Percentiles rank a stretch among this genome's conserved stretches.
Evolutionary conservation across 2,888 invertebrate species (phyloP).

Genomic region (Callyntrura guangdongensis): DNA sequence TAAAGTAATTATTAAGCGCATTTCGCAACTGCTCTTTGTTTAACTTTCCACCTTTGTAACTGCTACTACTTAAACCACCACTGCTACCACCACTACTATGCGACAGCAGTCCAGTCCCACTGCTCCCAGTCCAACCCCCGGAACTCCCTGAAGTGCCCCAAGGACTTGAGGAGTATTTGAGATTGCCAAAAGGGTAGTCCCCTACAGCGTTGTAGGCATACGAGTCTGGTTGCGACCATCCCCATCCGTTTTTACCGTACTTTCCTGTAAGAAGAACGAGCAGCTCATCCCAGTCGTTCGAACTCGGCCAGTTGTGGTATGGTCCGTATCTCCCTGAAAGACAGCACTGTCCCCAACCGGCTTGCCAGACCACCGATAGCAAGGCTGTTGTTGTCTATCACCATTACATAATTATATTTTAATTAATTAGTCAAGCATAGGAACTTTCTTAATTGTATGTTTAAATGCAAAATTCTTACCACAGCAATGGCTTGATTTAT

Average conservation of each 20-base stretch:
- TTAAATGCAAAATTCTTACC: background rate
- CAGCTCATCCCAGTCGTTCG: slow-evolving; percentile 62
- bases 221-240: background rate
- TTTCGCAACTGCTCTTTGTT: background rate
- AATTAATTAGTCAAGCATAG: background rate
- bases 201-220: slow-evolving; percentile 47
- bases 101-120: background rate
- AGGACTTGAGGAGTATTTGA: slow-evolving; percentile 23
- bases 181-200: slow-evolving; percentile 2
- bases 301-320: slow-evolving; percentile 62
- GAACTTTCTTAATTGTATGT: too few relatives aligned
- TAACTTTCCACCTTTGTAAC: background rate
- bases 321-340: slow-evolving; percentile 50
- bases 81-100: background rate
- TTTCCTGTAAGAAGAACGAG: slow-evolving; percentile 52
- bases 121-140: slow-evolving; percentile 12
- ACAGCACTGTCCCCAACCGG: background rate
- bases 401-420: background rate
- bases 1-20: slow-evolving; percentile 56
- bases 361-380: background rate
- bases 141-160: background rate
- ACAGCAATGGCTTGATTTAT: background rate
- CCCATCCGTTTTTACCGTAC: background rate
- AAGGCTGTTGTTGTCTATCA: background rate
- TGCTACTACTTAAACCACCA: background rate